Evolutionary conservation across 1,140 invertebrate genomes (phyloP), one percentile per base, ranked within the genome.

Genomic region (Holotrichia oblita): DNA sequence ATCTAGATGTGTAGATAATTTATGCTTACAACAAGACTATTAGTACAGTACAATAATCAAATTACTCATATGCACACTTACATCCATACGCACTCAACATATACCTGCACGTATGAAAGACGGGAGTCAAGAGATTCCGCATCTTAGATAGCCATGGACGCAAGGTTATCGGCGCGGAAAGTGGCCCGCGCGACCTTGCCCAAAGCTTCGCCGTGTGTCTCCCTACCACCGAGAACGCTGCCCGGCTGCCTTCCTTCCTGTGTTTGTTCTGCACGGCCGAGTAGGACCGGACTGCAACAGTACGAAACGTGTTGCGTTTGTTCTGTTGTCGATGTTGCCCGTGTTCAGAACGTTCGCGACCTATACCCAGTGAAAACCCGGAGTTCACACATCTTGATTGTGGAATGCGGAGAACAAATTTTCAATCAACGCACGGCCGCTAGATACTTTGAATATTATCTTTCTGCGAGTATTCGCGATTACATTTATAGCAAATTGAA

Each of bases 151-250:
- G 24, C 77, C 77, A 78, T 78, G 77, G 59, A 59, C 14, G 17
- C 61, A 78, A 78, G 77, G 77, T 78, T 69, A 69, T 69, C 61
- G 69, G 27, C 77, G 17, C 77, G 42, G 77, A 78, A 78, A 78
- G 77, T 78, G 77, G 69, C 77, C 77, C 40, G 77, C 59, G n/a
- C 69, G 69, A 78, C 77, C 77, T 78, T 78, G 77, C 77, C 77
- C 34, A 42, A 41, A 78, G 77, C 77, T 78, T 78, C 77, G n/a
- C 6, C 61, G 61, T 12, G 61, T 48, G 10, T 6, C 22, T 14
- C 61, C 27, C 61, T 27, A 22, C 61, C 61, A 24, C 8, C 22
- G 20, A 10, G 3, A 69, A 9, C 59, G 40, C 77, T 20, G 40
- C 27, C 77, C 41, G 59, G 59, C 61, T 61, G 72, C 77, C 77